Evolutionary conservation across 2,797 vertebrate species (phyloP), one percentile per base, ranked within the genome.

Genomic region (Sebastes trivittatus): DNA sequence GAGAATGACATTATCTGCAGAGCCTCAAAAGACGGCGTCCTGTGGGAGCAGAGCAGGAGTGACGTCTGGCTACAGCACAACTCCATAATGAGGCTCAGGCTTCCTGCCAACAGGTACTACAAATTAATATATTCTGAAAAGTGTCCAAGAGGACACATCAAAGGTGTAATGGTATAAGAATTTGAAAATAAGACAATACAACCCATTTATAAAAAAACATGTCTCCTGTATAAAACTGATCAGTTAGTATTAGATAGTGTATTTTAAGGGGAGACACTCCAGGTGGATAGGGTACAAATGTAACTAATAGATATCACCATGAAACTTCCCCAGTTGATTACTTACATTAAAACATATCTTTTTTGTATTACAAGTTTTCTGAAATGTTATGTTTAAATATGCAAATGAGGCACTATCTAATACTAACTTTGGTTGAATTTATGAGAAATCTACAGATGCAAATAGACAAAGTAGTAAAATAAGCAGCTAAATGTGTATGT

Each of bases 1-100:
- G 83, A 92, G 55, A 86, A 87, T 74, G 81, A 77, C 70, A 82
- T 88, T 81, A 83, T 92, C 90, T 87, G 76, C 75, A 32, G 72
- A 72, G 88, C 77, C 86, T 91, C 83, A 38, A 66, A 87, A 86
- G 73, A 87, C 70, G 30, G 13, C 20, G 2, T 82, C 82, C 73
- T 72, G 54, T 52, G 84, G 89, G 87, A 88, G 65, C 55, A 27
- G 71, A 81, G 14, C 32, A 64, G 83, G 65, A 81, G 76, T 36
- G 82, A 82, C 70, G 83, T 89, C 84, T 91, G 90, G 81, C 71
- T 87, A 77, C 84, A 80, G 77, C 68, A 82, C 82, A 87, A 72
- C 85, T 88, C 83, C 81, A 88, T 80, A 84, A 83, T 77, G 74
- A 84, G 80, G 76, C 81, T 82, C 76, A 68, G 75, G 72, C 74